Evolutionary conservation across 1,140 invertebrate species (phyloP).

Genomic region (Heliconius himera): DNA sequence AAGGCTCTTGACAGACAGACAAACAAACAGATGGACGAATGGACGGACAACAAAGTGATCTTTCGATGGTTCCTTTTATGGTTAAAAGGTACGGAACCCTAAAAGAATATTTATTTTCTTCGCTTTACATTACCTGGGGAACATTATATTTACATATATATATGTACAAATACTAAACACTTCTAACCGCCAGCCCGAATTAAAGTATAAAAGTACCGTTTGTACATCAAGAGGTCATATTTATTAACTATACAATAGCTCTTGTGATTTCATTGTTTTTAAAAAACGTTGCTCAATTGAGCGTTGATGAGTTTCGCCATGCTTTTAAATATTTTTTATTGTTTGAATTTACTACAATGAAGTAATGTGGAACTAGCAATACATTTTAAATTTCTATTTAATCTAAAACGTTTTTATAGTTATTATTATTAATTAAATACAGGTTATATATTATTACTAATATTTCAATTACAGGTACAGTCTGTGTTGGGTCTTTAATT

Average conservation of each 20-base stretch:
- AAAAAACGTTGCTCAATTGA: constrained; percentile 57
- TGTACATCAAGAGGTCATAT: constrained; percentile 1
- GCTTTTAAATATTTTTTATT: constrained; percentile 56
- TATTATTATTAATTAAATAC: too few species aligned
- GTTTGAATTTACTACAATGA: constrained; percentile 20
- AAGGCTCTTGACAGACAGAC: too few species aligned
- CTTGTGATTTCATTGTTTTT: constrained; percentile 17
- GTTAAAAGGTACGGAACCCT: too few species aligned
- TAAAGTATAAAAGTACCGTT: not conserved
- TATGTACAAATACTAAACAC: constrained; percentile 12
- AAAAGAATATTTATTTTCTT: not conserved
- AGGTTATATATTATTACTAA: too few species aligned
- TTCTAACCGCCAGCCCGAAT: not conserved
- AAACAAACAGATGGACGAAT: too few species aligned
- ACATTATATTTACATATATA: not conserved
- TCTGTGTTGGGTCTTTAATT: too few species aligned
- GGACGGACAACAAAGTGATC: too few species aligned
- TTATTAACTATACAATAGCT: not conserved
- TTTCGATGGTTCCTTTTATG: too few species aligned
- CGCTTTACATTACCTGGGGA: not conserved
- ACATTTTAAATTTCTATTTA: not conserved
- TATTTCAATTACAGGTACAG: too few species aligned
- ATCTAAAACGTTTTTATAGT: not conserved
- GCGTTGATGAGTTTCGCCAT: constrained; percentile 44
- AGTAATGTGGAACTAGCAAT: not conserved